Percentiles rank a stretch among this genome's conserved stretches.
These are phyloP conservation scores for Alces alces DNA, from an alignment of 2,113 vertebrate genomes.

Conservation along the genomic window DNA sequence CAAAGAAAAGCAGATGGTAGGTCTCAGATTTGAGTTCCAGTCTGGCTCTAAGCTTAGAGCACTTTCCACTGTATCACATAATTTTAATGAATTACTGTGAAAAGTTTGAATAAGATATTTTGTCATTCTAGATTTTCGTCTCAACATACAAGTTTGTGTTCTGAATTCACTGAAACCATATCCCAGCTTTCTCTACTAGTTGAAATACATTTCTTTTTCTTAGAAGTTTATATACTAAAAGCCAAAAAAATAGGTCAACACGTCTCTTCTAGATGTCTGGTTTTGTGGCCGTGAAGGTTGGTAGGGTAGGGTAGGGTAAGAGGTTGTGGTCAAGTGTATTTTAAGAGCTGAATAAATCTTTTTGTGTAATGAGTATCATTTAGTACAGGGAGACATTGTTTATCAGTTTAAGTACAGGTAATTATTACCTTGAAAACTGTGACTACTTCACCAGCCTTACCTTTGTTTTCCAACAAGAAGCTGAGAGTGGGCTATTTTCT, in stretches of 20 bases:
- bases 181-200: background rate
- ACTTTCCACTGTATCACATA: background rate
- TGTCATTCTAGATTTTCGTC: background rate
- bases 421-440: background rate
- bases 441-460: background rate
- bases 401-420: background rate
- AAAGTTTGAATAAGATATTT: background rate
- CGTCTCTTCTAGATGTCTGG: background rate
- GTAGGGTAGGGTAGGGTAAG: no score
- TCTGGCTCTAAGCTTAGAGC: background rate
- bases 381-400: background rate
- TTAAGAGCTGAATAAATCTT: background rate
- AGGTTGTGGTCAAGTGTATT: background rate
- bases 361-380: background rate
- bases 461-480: background rate
- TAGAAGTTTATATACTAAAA: background rate
- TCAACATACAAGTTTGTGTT: background rate
- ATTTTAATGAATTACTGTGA: background rate
- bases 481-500: background rate
- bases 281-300: background rate
- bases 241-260: background rate
- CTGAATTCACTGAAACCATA: background rate
- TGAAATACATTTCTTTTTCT: background rate
- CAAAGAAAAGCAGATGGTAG: background rate
- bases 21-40: background rate